Conservation (phyloP, 2,888 invertebrate genomes). For the Calliopum simillimum region DNA sequence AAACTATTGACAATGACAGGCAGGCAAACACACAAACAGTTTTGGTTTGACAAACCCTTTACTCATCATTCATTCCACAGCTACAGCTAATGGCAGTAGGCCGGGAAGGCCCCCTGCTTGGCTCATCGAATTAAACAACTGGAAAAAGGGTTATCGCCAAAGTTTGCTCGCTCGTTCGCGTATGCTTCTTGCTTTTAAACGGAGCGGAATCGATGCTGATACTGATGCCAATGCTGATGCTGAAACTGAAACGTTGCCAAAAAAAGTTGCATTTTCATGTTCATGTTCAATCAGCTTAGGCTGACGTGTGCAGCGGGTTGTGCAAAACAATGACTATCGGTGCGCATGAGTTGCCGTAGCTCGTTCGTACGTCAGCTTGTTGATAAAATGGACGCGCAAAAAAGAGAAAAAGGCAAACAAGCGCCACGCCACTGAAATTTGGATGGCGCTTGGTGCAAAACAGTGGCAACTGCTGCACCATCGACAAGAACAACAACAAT, state of each 20-base stretch:
- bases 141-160: conserved; percentile 30
- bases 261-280: conserved; percentile 35
- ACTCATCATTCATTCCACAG: neutral
- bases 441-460: neutral
- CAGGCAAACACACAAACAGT: neutral
- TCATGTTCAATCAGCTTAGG: conserved; percentile 38
- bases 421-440: neutral
- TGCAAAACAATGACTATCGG: conserved; percentile 40
- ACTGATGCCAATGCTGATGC: neutral
- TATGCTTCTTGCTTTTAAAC: conserved; percentile 21
- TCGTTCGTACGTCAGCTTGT: neutral
- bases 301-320: conserved; percentile 36
- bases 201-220: conserved; percentile 10
- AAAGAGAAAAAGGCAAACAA: neutral
- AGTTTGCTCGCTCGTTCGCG: conserved; percentile 22
- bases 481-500: conserved; percentile 1
- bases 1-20: conserved; percentile 13
- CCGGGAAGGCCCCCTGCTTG: neutral
- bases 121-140: conserved; percentile 25
- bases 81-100: neutral
- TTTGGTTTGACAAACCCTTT: conserved; percentile 19
- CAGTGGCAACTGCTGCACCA: neutral
- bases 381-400: no score
- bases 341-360: conserved; percentile 35
- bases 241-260: conserved; percentile 36